phyloP scores from a whole-genome alignment of 2,113 vertebrate genomes.

The Casuarius casuarius region DNA sequence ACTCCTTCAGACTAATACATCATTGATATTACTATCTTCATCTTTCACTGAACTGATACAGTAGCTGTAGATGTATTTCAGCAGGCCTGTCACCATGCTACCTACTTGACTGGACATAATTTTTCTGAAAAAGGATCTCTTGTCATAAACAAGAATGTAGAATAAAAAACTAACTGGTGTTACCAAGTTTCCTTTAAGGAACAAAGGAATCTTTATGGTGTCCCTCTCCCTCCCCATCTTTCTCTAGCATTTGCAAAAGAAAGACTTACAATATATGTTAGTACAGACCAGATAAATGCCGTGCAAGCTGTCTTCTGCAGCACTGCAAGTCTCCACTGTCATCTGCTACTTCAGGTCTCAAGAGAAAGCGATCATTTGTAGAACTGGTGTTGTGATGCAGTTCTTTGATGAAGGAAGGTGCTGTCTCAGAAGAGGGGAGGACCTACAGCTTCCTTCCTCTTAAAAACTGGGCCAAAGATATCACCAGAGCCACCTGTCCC shows the following conservation, averaged over 20 bases:
- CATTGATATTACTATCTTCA: not conserved
- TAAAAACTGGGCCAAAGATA: not conserved
- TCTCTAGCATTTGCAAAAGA: not conserved
- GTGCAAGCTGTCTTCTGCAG: not conserved
- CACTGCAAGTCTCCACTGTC: not conserved
- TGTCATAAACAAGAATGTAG: accelerated
- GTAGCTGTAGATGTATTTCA: not conserved
- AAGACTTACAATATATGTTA: not conserved
- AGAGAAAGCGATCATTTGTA: not conserved
- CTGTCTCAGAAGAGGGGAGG: not conserved
- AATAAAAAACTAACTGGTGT: not conserved
- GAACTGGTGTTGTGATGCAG: accelerated
- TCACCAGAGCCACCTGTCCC: not conserved
- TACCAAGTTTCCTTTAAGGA: not conserved
- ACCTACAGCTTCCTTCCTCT: accelerated
- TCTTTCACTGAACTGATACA: accelerated
- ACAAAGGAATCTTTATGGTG: not conserved
- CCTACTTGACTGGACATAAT: not conserved
- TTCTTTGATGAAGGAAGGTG: not conserved
- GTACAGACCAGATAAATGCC: not conserved
- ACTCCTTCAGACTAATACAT: not conserved
- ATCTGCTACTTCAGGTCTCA: not conserved
- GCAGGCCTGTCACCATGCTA: no score
- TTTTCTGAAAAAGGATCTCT: not conserved
- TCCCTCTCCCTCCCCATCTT: not conserved